Evolutionary conservation across 2,888 invertebrate genomes (phyloP).

Genomic region (Hesperia comma): DNA sequence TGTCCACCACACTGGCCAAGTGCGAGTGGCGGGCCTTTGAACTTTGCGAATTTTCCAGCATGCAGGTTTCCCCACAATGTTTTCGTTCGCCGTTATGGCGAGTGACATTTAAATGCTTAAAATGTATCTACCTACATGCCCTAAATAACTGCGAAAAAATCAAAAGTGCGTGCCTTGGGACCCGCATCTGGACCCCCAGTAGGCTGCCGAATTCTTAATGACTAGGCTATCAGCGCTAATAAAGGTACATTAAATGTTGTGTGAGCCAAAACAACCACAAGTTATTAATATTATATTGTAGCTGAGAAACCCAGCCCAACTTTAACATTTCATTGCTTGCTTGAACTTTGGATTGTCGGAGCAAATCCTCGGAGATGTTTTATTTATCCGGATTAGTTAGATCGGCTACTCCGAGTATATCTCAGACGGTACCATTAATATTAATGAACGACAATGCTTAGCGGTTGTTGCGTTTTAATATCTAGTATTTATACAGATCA

Average conservation of each 20-base stretch:
- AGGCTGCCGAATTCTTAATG: no score
- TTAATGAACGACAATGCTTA: conserved; percentile 3
- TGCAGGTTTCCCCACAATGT: no score
- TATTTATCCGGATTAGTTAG: conserved; percentile 41
- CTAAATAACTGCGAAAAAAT: no score
- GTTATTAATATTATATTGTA: conserved; percentile 8
- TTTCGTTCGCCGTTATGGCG: no score
- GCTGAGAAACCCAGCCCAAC: not conserved
- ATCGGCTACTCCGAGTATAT: conserved; percentile 37
- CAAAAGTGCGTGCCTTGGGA: no score
- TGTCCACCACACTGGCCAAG: no score
- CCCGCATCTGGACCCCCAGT: no score
- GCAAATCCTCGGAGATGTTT: conserved; percentile 35
- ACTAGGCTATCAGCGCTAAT: no score
- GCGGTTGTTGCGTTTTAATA: conserved; percentile 2
- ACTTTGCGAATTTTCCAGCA: no score
- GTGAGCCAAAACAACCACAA: not conserved
- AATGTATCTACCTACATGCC: no score
- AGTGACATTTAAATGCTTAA: no score
- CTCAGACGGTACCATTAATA: conserved; percentile 21
- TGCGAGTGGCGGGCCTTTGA: no score
- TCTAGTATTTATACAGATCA: not conserved
- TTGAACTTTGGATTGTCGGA: conserved; percentile 13
- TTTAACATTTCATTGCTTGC: conserved; percentile 4
- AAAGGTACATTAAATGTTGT: not conserved